These are phyloP conservation scores for Drosophila melanosoma DNA, from an alignment of 2,888 invertebrate genomes.

Conservation along the genomic window DNA sequence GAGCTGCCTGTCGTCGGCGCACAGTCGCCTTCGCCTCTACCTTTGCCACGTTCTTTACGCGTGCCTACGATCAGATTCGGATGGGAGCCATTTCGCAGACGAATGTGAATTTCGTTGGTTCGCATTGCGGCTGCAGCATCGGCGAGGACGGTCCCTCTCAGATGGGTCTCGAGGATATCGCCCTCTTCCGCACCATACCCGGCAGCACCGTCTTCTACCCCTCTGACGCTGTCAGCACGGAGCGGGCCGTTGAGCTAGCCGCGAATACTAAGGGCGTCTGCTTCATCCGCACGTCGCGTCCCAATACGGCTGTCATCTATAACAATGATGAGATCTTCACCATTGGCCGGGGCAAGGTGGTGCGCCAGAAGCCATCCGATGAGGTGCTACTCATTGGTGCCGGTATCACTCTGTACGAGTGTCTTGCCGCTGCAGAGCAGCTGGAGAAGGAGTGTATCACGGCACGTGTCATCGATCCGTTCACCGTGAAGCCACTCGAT, in stretches of 20 bases:
- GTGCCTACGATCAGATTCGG: slow-evolving; percentile 99
- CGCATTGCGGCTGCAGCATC: slow-evolving; percentile 99
- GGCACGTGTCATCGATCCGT: slow-evolving; percentile 96
- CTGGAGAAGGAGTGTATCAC: slow-evolving; percentile 90
- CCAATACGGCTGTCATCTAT: slow-evolving; percentile 95
- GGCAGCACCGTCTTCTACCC: slow-evolving; percentile 92
- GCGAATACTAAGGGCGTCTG: slow-evolving; percentile 98
- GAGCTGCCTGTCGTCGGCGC: slow-evolving; percentile 96
- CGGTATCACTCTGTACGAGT: slow-evolving; percentile 97
- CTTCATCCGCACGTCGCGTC: slow-evolving; percentile 97
- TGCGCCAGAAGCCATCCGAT: slow-evolving; percentile 91
- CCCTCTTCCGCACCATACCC: slow-evolving; percentile 96
- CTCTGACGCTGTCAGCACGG: slow-evolving; percentile 96
- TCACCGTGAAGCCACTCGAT: slow-evolving; percentile 98
- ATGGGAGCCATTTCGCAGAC: slow-evolving; percentile 99
- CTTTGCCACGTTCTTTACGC: slow-evolving; percentile 98
- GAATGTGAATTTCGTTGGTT: slow-evolving; percentile 98
- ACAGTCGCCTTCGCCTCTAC: slow-evolving; percentile 98
- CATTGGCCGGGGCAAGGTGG: slow-evolving; percentile 92
- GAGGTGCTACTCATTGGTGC: slow-evolving; percentile 95
- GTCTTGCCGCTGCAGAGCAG: slow-evolving; percentile 92
- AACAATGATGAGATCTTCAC: slow-evolving; percentile 92
- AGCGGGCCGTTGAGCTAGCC: slow-evolving; percentile 97
- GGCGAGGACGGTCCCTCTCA: slow-evolving; percentile 99
- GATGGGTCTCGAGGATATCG: slow-evolving; percentile 99